Conservation (phyloP, 2,113 vertebrate genomes). For the Anseranas semipalmata region DNA sequence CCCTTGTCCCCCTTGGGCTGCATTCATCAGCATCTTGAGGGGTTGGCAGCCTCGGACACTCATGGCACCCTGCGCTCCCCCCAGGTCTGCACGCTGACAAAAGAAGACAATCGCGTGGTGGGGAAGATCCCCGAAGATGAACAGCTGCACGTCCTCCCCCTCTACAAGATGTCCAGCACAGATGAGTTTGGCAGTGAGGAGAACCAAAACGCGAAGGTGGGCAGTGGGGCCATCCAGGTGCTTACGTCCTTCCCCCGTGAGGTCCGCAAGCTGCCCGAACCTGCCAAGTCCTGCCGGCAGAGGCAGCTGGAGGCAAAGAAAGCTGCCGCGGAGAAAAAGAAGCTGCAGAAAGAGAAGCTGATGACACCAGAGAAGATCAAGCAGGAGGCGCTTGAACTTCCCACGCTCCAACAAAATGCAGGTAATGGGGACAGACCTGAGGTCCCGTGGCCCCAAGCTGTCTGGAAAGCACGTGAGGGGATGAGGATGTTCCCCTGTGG, state of each 20-base stretch:
- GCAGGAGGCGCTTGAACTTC: constrained; percentile 79
- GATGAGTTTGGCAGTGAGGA: constrained; percentile 95
- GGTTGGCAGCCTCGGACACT: not conserved
- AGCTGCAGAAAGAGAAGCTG: constrained; percentile 88
- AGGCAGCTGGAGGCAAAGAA: constrained; percentile 92
- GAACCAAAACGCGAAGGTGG: constrained; percentile 89
- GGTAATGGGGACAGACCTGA: constrained; percentile 44
- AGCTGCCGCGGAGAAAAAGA: constrained; percentile 93
- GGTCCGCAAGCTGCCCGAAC: constrained; percentile 93
- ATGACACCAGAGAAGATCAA: constrained; percentile 89
- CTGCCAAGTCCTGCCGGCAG: constrained; percentile 95
- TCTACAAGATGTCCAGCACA: constrained; percentile 89
- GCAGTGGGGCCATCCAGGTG: constrained; percentile 93
- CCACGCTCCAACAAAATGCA: constrained; percentile 68
- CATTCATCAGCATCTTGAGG: not conserved
- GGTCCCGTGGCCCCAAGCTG: rapidly evolving
- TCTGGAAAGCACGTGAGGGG: rapidly evolving
- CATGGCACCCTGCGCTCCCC: not conserved
- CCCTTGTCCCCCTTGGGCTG: rapidly evolving
- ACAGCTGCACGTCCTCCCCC: constrained; percentile 94
- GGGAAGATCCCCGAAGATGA: constrained; percentile 91
- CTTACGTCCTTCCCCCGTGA: constrained; percentile 91
- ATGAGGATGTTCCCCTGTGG: not conserved
- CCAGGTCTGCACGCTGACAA: constrained; percentile 96
- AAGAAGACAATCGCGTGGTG: constrained; percentile 94